Base-by-base conservation (phyloP, 2,113 vertebrate species). In the Stigmatopora nigra region DNA sequence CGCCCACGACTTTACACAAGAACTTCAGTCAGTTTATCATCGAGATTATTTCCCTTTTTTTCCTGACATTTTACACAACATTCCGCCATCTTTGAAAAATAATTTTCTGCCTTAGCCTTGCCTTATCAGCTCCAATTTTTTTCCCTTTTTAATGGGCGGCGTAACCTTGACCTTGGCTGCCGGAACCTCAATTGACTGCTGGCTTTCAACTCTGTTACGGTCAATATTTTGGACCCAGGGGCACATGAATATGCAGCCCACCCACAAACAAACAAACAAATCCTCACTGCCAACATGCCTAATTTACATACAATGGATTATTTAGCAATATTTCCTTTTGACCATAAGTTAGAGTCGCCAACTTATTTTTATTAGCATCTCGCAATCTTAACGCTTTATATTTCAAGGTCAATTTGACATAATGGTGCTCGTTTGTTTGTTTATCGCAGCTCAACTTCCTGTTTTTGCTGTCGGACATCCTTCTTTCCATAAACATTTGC, bases 151-250 rank as follows among this genome's bases (percentile, higher is more conserved):
- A 20, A 65, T 6, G 45, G 38, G 38, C 20, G 31, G 19, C 62
- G 51, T 51, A 64, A 64, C 25, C 48, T 35, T 51, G 77, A 82
- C 76, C 75, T 83, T 77, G 55, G 76, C 63, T 63, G 69, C 55
- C 56, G 3, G 31, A 53, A 61, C 58, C 44, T 52, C 2, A 64
- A 72, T 67, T 22, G 56, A 67, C 70, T 58, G 22, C 63, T 61
- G 3, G 38, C 67, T 65, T 49, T 7, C 56, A 65, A 22, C 67
- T 8, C 67, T 67, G 69, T 69, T 56, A 15, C 63, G 48, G 3
- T 61, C 65, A 31, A 46, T 45, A 58, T 65, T 77, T 41, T 68
- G 67, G 56, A 64, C 69, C 56, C n/a, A 7, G 44, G 67, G 65
- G 75, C 67, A 75, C 67, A 65, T 64, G 69, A 69, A 52, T 55